Evolutionary conservation across 1,140 invertebrate genomes (phyloP).

Genomic region (Drosophila subpulchrella): DNA sequence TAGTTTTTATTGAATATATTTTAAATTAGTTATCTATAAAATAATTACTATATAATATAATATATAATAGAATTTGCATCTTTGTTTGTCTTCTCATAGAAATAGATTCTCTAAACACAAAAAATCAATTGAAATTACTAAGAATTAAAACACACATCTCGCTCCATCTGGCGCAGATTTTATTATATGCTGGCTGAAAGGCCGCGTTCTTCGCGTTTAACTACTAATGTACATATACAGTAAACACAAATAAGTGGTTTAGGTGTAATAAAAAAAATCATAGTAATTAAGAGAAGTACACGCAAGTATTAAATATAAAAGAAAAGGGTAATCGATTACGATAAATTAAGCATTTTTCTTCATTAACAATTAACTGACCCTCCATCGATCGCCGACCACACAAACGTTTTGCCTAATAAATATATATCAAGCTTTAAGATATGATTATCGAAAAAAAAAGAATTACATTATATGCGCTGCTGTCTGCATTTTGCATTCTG

Average conservation of each 20-base stretch:
- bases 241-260: slow-evolving; percentile 46
- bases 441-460: slow-evolving; percentile 45
- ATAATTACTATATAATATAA: slow-evolving; percentile 71
- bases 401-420: slow-evolving; percentile 59
- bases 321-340: slow-evolving; percentile 47
- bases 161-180: slow-evolving; percentile 12
- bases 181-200: slow-evolving; percentile 16
- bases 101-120: slow-evolving; percentile 42
- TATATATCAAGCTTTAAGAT: slow-evolving; percentile 30
- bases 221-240: slow-evolving; percentile 64
- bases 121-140: slow-evolving; percentile 62
- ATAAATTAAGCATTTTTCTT: slow-evolving; percentile 58
- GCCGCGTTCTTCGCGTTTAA: slow-evolving; percentile 22
- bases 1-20: slow-evolving; percentile 74
- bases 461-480: slow-evolving; percentile 27
- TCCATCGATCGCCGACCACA: slow-evolving; percentile 29
- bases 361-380: slow-evolving; percentile 70
- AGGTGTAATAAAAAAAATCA: slow-evolving; percentile 46
- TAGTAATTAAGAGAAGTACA: slow-evolving; percentile 57
- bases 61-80: slow-evolving; percentile 63
- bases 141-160: slow-evolving; percentile 55
- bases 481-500: slow-evolving; percentile 21
- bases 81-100: slow-evolving; percentile 45
- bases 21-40: slow-evolving; percentile 81
- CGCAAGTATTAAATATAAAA: slow-evolving; percentile 48